Evolutionary conservation across 2,888 invertebrate species (phyloP).

Genomic region (Apotomis capreana): DNA sequence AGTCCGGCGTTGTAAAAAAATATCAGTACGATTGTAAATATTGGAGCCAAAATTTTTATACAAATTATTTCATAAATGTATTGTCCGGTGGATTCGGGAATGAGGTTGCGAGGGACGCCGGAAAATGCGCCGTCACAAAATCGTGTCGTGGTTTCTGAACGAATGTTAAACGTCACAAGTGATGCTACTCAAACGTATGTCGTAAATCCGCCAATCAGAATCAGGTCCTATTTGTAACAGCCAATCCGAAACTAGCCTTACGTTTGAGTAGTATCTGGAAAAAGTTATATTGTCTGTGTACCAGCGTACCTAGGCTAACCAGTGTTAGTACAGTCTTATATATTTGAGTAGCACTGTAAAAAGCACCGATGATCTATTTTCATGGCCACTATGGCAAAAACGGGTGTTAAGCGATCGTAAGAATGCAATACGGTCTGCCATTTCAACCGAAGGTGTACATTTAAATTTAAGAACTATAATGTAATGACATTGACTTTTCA

Average conservation of each 20-base stretch:
- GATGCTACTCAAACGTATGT: conserved; percentile 30
- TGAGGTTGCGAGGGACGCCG: conserved; percentile 43
- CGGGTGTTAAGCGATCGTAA: too few species aligned
- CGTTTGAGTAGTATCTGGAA: conserved; percentile 26
- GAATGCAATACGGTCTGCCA: too few species aligned
- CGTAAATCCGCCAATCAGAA: conserved; percentile 24
- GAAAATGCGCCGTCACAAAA: conserved; percentile 41
- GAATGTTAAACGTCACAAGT: conserved; percentile 30
- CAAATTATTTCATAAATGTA: conserved; percentile 78
- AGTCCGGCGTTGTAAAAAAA: conserved; percentile 78
- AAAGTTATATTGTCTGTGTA: neutral
- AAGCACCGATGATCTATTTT: neutral
- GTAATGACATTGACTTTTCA: neutral
- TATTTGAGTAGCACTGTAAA: neutral
- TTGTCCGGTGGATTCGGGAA: conserved; percentile 70
- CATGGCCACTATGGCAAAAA: too few species aligned
- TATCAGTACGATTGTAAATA: conserved; percentile 79
- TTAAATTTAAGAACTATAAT: too few species aligned
- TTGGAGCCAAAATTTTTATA: conserved; percentile 82
- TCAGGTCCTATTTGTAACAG: conserved; percentile 13
- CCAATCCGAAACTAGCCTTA: conserved; percentile 25
- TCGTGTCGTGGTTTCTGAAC: conserved; percentile 39
- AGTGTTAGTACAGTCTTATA: neutral
- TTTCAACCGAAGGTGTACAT: too few species aligned
- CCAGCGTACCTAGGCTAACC: too few species aligned